Evolutionary conservation across 2,888 invertebrate species (phyloP), one percentile per base, ranked within the genome.

Genomic region (Clivina fossor): DNA sequence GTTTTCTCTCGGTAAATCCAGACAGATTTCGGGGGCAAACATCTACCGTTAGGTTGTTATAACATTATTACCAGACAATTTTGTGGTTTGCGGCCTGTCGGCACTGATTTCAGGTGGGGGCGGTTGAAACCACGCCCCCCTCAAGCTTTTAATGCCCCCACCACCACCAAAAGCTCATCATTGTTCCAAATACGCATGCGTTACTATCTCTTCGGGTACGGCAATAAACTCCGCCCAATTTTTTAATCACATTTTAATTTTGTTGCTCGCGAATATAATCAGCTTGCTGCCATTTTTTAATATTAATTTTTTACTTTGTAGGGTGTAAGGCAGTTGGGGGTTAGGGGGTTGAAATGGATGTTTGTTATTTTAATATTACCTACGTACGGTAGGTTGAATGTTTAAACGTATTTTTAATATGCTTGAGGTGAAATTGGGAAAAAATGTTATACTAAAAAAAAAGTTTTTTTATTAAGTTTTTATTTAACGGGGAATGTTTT

Each of bases 1-100:
- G n/a, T n/a, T n/a, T n/a, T n/a, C n/a, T n/a, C n/a, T n/a, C n/a
- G n/a, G n/a, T n/a, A n/a, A n/a, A n/a, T n/a, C n/a, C n/a, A 24
- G 43, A 13, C 43, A 28, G 32, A 30, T 44, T 44, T 44, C 30
- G 19, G 16, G n/a, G n/a, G n/a, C 30, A 41, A 11, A 22, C 20
- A 22, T 15, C 37, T 24, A 15, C 40, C 26, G 22, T 22, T 24
- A 38, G 51, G 16, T 38, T 38, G 38, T 38, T 62, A 62, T 66
- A 64, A 68, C 67, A 67, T 68, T 67, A 69, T 69, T 69, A 69
- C 66, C 65, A 49, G 62, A 64, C 62, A 64, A 63, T 65, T 66
- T 64, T 65, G 65, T 60, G 67, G 65, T 65, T 66, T 65, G 65
- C 66, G 66, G 68, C 38, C 65, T 66, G 62, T 65, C 63, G 58